Conservation (phyloP, 2,113 vertebrate genomes). For the Carassius auratus region DNA sequence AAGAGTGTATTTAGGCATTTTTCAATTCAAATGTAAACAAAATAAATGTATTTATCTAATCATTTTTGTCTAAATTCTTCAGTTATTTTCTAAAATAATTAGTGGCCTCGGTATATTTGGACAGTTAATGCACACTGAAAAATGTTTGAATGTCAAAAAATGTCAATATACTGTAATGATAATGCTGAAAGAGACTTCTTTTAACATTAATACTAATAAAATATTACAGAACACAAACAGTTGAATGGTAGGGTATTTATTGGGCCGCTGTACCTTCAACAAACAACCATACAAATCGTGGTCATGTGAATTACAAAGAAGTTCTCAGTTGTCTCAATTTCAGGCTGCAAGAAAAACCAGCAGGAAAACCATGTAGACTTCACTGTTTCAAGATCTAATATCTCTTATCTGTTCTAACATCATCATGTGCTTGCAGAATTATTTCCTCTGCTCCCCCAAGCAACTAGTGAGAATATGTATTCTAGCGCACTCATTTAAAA, state of each 20-base stretch:
- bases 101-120: neutral
- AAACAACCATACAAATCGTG: neutral
- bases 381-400: neutral
- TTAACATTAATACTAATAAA: neutral
- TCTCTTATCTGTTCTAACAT: conserved; percentile 4
- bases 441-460: neutral
- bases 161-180: no score
- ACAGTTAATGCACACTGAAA: neutral
- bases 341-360: neutral
- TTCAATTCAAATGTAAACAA: neutral
- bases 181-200: neutral
- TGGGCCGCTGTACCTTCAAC: neutral
- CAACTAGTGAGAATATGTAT: conserved; percentile 2
- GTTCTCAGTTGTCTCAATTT: neutral
- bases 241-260: neutral
- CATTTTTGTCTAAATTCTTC: no score
- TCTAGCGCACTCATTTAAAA: neutral
- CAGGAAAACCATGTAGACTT: neutral
- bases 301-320: neutral
- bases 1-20: neutral
- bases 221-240: neutral
- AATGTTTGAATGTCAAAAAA: neutral
- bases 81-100: no score
- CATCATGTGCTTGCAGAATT: conserved; percentile 17
- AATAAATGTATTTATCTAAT: no score